These are phyloP conservation scores for Agonopterix arenella DNA, from an alignment of 2,888 invertebrate species.

Conservation along the genomic window DNA sequence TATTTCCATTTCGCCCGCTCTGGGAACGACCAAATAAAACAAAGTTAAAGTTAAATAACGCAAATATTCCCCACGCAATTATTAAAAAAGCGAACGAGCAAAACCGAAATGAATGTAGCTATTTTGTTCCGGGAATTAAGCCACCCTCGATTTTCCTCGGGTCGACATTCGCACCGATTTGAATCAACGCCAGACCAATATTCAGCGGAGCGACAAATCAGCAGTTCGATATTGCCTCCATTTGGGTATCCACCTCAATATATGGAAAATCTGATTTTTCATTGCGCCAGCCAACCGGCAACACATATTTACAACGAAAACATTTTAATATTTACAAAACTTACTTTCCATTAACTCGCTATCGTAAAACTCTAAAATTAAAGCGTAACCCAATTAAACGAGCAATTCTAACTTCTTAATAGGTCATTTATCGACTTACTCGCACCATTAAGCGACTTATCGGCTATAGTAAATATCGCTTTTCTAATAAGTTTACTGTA, in stretches of 20 bases:
- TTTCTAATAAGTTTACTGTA: constrained; percentile 16
- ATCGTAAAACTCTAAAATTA: constrained; percentile 25
- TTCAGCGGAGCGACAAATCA: constrained; percentile 71
- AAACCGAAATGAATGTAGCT: constrained; percentile 11
- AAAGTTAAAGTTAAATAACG: neutral
- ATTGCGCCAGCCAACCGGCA: constrained; percentile 33
- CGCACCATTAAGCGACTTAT: constrained; percentile 20
- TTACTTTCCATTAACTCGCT: constrained; percentile 8
- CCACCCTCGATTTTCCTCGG: constrained; percentile 39
- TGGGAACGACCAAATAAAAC: neutral
- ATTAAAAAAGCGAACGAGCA: constrained; percentile 8
- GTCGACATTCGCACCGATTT: constrained; percentile 54
- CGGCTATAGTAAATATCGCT: constrained; percentile 24
- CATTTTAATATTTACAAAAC: constrained; percentile 36
- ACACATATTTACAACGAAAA: constrained; percentile 13
- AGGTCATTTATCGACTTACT: constrained; percentile 40
- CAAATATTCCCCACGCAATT: neutral
- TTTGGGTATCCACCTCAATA: constrained; percentile 66
- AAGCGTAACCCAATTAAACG: constrained; percentile 29
- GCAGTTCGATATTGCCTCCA: constrained; percentile 74
- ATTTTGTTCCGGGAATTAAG: constrained; percentile 40
- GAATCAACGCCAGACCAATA: constrained; percentile 71
- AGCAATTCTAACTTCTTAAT: constrained; percentile 44
- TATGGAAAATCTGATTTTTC: constrained; percentile 66
- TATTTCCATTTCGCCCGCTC: neutral